These are phyloP conservation scores for Tamias sibiricus DNA, from an alignment of 2,113 vertebrate species.

Conservation along the genomic window DNA sequence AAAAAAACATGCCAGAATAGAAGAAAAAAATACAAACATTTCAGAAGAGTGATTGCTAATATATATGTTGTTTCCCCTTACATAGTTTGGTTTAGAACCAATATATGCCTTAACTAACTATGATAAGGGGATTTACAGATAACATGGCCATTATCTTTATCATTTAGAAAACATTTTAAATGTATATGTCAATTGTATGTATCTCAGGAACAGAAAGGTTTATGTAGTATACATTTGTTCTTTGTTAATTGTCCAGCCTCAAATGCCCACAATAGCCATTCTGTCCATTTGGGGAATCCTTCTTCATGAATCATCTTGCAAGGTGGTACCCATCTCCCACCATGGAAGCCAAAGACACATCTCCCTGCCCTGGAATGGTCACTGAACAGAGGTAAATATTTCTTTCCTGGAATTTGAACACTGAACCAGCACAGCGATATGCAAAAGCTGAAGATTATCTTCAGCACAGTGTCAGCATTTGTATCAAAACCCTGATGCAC, in stretches of 20 bases:
- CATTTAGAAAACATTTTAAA: neutral
- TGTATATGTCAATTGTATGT: neutral
- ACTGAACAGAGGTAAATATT: neutral
- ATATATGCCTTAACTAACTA: neutral
- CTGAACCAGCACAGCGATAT: neutral
- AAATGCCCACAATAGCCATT: no score
- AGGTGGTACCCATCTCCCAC: neutral
- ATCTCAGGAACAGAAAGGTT: neutral
- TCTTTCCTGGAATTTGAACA: neutral
- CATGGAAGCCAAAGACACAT: neutral
- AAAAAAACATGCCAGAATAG: neutral
- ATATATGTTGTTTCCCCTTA: neutral
- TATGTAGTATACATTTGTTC: neutral
- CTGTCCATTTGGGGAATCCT: neutral
- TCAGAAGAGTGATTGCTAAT: neutral
- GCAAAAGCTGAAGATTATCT: neutral
- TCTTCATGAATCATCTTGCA: neutral
- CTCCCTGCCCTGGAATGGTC: neutral
- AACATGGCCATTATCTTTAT: neutral
- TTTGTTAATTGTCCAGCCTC: neutral
- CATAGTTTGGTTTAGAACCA: neutral
- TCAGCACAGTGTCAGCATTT: neutral
- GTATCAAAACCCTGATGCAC: neutral
- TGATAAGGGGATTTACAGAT: neutral
- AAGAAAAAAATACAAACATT: neutral